phyloP scores from a whole-genome alignment of 2,888 invertebrate genomes.

The Tachina grossa region DNA sequence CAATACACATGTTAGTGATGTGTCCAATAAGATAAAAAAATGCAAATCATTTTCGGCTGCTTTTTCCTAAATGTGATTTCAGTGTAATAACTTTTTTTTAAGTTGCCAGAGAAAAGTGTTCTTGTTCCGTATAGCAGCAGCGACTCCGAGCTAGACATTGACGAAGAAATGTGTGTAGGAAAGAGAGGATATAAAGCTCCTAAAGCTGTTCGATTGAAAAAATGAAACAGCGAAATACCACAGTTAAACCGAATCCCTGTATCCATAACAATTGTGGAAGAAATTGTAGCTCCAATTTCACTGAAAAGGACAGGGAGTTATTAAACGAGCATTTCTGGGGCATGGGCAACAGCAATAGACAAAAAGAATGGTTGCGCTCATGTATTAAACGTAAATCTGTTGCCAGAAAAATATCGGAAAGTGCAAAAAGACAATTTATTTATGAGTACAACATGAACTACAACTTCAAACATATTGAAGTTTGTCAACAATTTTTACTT shows the following conservation, averaged over 20 bases:
- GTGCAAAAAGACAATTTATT: constrained; percentile 7
- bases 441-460: constrained; percentile 2
- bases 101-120: neutral
- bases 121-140: constrained; percentile 14
- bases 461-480: neutral
- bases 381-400: constrained; percentile 1
- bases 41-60: constrained; percentile 6
- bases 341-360: constrained; percentile 8
- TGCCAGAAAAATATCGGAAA: constrained; percentile 5
- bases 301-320: constrained; percentile 11
- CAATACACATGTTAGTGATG: constrained; percentile 2
- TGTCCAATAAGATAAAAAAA: constrained; percentile 9
- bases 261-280: constrained; percentile 16
- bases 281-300: constrained; percentile 19
- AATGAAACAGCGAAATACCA: constrained; percentile 8
- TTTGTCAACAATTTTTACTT: constrained; percentile 18
- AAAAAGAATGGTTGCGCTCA: constrained; percentile 5
- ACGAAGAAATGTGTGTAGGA: constrained; percentile 6
- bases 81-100: constrained; percentile 13
- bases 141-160: constrained; percentile 14
- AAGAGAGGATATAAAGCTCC: constrained; percentile 3
- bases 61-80: neutral
- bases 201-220: neutral
- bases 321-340: neutral
- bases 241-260: neutral